Evolutionary conservation across 2,113 vertebrate genomes (phyloP).

Genomic region (Pseudorasbora parva): DNA sequence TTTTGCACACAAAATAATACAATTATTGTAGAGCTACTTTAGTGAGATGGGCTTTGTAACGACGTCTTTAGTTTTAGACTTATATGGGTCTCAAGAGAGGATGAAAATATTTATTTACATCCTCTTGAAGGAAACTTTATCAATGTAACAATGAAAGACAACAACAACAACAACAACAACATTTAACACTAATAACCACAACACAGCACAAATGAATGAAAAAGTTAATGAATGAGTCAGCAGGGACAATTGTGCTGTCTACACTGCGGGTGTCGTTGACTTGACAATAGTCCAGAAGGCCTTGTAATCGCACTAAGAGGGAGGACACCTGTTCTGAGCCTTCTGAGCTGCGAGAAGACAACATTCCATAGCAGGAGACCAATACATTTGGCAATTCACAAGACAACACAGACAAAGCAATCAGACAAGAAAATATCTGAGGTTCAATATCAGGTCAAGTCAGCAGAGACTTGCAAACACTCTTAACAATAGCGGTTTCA

Average conservation of each 20-base stretch:
- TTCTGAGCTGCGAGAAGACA: background rate
- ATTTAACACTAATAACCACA: too few relatives aligned
- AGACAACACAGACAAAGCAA: background rate
- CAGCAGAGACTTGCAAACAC: background rate
- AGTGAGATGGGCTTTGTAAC: too few relatives aligned
- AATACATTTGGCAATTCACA: background rate
- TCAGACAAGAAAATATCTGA: background rate
- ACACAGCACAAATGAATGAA: background rate
- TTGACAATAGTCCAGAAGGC: background rate
- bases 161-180: too few relatives aligned
- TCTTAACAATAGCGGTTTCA: background rate
- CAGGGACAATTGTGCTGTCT: background rate
- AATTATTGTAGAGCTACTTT: too few relatives aligned
- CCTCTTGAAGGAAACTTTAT: too few relatives aligned
- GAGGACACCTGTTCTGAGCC: slow-evolving; percentile 5
- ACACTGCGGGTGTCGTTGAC: background rate
- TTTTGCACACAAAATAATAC: too few relatives aligned
- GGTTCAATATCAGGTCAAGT: background rate
- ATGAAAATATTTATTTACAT: too few relatives aligned
- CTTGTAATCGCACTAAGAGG: background rate
- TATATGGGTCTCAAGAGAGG: too few relatives aligned
- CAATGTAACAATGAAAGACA: too few relatives aligned
- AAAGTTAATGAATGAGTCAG: background rate
- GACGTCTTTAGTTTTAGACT: too few relatives aligned
- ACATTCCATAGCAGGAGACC: background rate